phyloP scores from a whole-genome alignment of 2,888 invertebrate genomes.

The Ecliptopera silaceata region DNA sequence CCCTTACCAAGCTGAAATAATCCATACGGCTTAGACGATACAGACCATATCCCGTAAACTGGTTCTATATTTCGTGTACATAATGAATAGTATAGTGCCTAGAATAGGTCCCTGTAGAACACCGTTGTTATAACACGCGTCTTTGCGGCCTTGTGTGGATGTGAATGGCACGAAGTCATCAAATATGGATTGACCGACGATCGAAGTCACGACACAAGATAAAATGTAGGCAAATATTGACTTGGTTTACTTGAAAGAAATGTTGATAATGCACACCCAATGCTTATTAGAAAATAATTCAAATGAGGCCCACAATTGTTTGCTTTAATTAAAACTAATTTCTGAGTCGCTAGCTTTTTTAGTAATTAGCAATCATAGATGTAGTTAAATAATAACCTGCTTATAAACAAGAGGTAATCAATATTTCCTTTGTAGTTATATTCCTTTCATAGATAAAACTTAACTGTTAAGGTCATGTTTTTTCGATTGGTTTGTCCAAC shows the following conservation, averaged over 20 bases:
- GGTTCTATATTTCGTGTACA: neutral
- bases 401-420: neutral
- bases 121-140: constrained; percentile 26
- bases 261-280: constrained; percentile 3
- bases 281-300: constrained; percentile 6
- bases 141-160: constrained; percentile 23
- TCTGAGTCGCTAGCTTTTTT: too few species aligned
- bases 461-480: constrained; percentile 1
- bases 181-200: constrained; percentile 28
- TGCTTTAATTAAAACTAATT: neutral
- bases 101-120: constrained; percentile 22
- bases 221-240: constrained; percentile 17
- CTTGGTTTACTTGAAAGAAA: constrained; percentile 11
- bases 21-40: neutral
- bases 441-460: too few species aligned
- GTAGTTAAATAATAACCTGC: neutral
- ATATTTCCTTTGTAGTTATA: too few species aligned
- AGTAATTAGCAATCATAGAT: too few species aligned
- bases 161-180: constrained; percentile 22
- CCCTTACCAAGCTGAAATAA: constrained; percentile 21
- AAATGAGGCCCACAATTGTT: too few species aligned
- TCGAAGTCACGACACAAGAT: constrained; percentile 24
- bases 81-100: constrained; percentile 13
- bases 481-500: constrained; percentile 2
- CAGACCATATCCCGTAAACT: neutral